Base-by-base conservation (phyloP, 2,797 vertebrate genomes). In the Squalus acanthias region DNA sequence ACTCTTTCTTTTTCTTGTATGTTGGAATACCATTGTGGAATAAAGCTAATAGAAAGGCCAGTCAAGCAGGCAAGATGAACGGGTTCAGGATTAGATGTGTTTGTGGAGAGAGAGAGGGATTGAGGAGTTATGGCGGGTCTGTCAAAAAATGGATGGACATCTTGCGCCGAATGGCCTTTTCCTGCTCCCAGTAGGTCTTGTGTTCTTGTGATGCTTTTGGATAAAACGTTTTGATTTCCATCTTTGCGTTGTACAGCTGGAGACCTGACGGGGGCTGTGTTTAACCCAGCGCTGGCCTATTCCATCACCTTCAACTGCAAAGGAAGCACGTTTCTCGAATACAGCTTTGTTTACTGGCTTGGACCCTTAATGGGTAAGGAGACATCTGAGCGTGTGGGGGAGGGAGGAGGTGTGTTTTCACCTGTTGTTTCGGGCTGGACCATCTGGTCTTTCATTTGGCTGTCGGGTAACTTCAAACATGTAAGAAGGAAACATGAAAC, bases 201-300 rank as follows among this genome's bases (percentile, higher is more conserved):
- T 33, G 26, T 65, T 65, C 29, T 39, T n/a, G 9, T 33, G 26
- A 50, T 82, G 69, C 9, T 63, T 72, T 82, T 72, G 53, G 60
- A 53, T 76, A 74, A 70, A 53, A 24, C 17, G 29, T 93, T 63
- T 50, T 93, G 65, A 96, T 53, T 63, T 39, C 53, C 29, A 24
- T 53, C 57, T 50, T 93, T 57, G 53, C 50, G 63, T 33, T 95
- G 79, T 93, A 60, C 97, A 99, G 99, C 98, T 97, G 99, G 99
- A 96, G 97, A 97, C 72, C 96, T 98, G 95, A 99, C 99, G 0
- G 99, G 99, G 97, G 99, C 99, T 0, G 98, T 99, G 96, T 99
- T 99, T 96, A 99, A 99, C 97, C 99, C 99, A 0, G 98, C 98
- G 0, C 17, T 99, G 98, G 99, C 99, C 74, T 98, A 99, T 97